Evolutionary conservation across 2,888 invertebrate species (phyloP).

Genomic region (Polyommatus iphigenia): DNA sequence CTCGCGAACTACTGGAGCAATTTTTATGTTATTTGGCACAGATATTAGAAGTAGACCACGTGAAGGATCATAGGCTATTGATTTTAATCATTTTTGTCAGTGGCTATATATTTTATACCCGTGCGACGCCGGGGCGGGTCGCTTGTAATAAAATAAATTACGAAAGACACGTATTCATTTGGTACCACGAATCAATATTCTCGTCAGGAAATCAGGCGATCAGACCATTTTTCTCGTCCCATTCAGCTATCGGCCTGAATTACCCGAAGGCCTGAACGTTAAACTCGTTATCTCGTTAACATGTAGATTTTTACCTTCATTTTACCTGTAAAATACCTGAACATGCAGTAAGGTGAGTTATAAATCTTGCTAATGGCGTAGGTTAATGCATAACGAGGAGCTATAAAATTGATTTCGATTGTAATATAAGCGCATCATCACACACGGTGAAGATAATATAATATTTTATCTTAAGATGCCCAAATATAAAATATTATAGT

Average conservation of each 20-base stretch:
- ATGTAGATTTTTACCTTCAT: neutral
- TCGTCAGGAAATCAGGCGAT: neutral
- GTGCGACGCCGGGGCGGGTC: too few species aligned
- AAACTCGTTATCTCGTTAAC: neutral
- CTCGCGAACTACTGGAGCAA: too few species aligned
- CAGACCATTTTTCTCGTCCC: neutral
- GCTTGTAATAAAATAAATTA: too few species aligned
- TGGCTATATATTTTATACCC: too few species aligned
- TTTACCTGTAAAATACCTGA: neutral
- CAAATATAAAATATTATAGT: too few species aligned
- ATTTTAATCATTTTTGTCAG: too few species aligned
- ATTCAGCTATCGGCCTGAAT: neutral
- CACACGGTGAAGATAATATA: too few species aligned
- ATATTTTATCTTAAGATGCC: too few species aligned
- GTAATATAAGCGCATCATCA: too few species aligned
- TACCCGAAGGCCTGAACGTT: neutral
- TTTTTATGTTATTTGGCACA: too few species aligned
- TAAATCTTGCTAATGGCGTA: slow-evolving; percentile 8
- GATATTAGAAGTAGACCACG: too few species aligned
- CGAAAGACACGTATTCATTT: neutral
- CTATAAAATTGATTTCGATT: neutral
- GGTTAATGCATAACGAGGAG: neutral
- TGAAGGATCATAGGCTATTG: too few species aligned
- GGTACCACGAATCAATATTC: neutral
- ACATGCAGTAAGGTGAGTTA: neutral